phyloP scores from a whole-genome alignment of 2,113 vertebrate genomes.

The Gymnobelideus leadbeateri region DNA sequence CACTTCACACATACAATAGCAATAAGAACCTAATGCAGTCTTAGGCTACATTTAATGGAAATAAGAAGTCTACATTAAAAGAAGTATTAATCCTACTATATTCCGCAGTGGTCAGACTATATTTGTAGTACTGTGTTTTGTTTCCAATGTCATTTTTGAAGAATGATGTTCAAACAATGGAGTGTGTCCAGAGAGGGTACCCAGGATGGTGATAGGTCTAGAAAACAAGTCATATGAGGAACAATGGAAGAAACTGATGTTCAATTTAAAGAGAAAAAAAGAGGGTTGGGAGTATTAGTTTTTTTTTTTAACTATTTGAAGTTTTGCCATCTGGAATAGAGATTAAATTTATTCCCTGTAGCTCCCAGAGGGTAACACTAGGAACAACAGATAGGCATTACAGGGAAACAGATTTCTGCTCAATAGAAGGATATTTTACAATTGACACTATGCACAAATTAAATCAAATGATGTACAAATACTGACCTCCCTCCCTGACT shows the following conservation, averaged over 20 bases:
- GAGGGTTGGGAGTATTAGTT: not conserved
- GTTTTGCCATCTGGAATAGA: conserved; percentile 5
- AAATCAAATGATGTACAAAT: not conserved
- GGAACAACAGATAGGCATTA: not conserved
- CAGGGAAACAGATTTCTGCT: conserved; percentile 2
- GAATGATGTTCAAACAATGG: not conserved
- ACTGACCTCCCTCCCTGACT: not conserved
- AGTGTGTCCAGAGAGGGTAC: not conserved
- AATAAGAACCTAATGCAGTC: not conserved
- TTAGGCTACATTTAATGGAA: not conserved
- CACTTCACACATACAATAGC: not conserved
- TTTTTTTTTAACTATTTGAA: not conserved
- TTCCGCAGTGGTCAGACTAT: not conserved
- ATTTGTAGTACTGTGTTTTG: not conserved
- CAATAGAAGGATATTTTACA: not conserved
- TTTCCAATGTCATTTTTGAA: not conserved
- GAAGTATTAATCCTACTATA: not conserved
- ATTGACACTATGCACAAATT: not conserved
- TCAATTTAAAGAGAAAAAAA: conserved; percentile 3
- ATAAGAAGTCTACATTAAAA: not conserved
- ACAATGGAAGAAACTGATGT: conserved; percentile 1
- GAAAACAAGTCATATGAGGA: not conserved
- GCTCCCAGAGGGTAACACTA: not conserved
- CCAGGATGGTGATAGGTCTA: conserved; percentile 17
- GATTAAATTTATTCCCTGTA: not conserved